phyloP scores from a whole-genome alignment of 2,888 invertebrate genomes.

The Sphinx pinastri region DNA sequence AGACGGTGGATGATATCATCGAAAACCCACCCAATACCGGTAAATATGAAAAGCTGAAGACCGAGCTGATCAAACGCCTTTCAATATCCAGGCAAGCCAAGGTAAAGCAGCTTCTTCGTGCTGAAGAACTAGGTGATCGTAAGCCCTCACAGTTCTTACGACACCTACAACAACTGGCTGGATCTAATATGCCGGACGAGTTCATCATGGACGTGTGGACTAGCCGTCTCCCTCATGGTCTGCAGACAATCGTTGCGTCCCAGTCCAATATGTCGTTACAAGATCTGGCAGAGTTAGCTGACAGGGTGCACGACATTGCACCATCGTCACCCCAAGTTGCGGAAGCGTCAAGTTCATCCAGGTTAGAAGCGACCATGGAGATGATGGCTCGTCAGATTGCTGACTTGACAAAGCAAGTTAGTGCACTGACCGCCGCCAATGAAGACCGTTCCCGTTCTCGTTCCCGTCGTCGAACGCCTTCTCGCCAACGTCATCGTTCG shows the following conservation, averaged over 20 bases:
- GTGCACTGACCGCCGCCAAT: neutral
- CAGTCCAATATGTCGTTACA: neutral
- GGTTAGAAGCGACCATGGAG: constrained; percentile 3
- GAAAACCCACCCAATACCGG: neutral
- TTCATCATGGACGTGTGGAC: constrained; percentile 32
- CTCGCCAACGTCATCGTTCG: neutral
- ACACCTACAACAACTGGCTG: constrained; percentile 32
- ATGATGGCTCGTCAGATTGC: neutral
- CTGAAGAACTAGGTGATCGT: constrained; percentile 35
- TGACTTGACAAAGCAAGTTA: neutral
- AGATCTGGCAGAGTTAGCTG: neutral
- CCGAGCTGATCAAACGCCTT: constrained; percentile 32
- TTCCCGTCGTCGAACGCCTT: neutral
- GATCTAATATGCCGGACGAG: constrained; percentile 32
- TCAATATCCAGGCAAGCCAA: constrained; percentile 33
- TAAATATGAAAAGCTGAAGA: neutral
- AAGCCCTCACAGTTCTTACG: constrained; percentile 37
- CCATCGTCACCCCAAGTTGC: neutral
- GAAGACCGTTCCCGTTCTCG: neutral
- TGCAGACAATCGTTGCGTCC: constrained; percentile 26
- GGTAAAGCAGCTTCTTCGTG: constrained; percentile 32
- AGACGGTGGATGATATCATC: neutral
- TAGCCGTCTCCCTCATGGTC: constrained; percentile 28
- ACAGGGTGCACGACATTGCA: neutral
- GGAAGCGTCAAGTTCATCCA: neutral